phyloP scores from a whole-genome alignment of 1,140 invertebrate species.

The Drosophila sp. region DNA sequence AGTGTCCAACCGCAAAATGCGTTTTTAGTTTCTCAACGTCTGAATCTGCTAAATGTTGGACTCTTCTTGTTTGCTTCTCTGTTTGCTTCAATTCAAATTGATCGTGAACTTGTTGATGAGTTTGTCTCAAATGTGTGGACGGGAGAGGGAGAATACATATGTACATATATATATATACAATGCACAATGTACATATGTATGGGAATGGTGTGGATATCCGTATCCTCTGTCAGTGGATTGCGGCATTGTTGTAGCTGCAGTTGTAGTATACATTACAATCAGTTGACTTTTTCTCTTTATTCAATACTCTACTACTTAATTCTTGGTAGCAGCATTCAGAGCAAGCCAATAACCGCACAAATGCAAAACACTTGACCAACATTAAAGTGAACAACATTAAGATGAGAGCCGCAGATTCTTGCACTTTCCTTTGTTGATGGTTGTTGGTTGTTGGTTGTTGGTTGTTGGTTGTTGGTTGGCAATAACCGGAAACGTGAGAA shows the following conservation, averaged over 20 bases:
- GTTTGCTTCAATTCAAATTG: constrained; percentile 20
- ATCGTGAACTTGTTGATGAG: constrained; percentile 18
- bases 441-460: no score
- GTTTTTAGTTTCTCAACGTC: constrained; percentile 49
- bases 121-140: constrained; percentile 9
- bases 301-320: constrained; percentile 7
- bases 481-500: constrained; percentile 30
- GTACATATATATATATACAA: no score
- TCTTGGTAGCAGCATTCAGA: constrained; percentile 10
- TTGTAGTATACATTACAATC: constrained; percentile 54
- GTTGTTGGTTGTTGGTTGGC: no score
- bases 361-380: constrained; percentile 33
- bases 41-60: constrained; percentile 19
- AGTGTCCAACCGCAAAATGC: constrained; percentile 56
- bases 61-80: constrained; percentile 27
- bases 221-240: constrained; percentile 41
- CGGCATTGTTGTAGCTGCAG: constrained; percentile 15
- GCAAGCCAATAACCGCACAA: constrained; percentile 51
- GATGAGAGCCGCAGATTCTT: constrained; percentile 29
- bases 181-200: no score
- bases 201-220: neutral
- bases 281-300: constrained; percentile 18
- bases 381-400: constrained; percentile 4
- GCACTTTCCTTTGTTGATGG: neutral
- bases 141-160: no score